Evolutionary conservation across 1,140 invertebrate genomes (phyloP).

Genomic region (Drosophila hydei): DNA sequence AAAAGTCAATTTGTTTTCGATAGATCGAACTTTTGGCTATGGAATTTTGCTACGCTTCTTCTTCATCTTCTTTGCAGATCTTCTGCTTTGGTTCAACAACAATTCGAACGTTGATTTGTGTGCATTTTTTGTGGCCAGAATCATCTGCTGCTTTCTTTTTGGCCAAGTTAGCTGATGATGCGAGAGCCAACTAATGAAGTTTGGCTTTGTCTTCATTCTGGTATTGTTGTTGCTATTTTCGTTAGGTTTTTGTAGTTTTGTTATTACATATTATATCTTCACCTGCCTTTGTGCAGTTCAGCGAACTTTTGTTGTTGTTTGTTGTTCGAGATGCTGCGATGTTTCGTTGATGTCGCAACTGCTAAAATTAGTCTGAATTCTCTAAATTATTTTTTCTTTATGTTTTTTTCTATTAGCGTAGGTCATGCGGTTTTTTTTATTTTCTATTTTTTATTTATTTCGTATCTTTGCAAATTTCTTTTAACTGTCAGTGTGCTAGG

Average conservation of each 20-base stretch:
- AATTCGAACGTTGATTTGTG: conserved; percentile 76
- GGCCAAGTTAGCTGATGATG: conserved; percentile 55
- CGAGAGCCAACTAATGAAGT: conserved; percentile 48
- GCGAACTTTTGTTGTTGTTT: conserved; percentile 74
- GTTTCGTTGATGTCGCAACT: conserved; percentile 73
- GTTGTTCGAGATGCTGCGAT: conserved; percentile 29
- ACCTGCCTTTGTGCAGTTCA: conserved; percentile 72
- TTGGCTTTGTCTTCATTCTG: conserved; percentile 56
- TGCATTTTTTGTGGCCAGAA: conserved; percentile 68
- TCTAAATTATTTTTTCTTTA: conserved; percentile 24
- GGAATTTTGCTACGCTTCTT: conserved; percentile 51
- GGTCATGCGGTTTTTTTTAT: conserved; percentile 55
- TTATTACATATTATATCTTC: conserved; percentile 69
- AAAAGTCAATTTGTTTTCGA: conserved; percentile 74
- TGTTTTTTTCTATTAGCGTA: conserved; percentile 60
- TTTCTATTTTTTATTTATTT: not conserved
- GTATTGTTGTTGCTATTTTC: conserved; percentile 41
- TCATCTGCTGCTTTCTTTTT: conserved; percentile 54
- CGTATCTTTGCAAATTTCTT: conserved; percentile 21
- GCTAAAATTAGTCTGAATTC: conserved; percentile 74
- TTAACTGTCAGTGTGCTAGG: conserved; percentile 29
- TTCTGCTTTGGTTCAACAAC: conserved; percentile 55
- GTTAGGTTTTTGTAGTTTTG: conserved; percentile 53
- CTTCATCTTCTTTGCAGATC: conserved; percentile 14
- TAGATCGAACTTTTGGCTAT: conserved; percentile 30